A percentile compares a stretch with the other conserved stretches of the same genome.
Evolutionary conservation across 2,113 vertebrate genomes (phyloP).

Genomic region (Passer montanus): DNA sequence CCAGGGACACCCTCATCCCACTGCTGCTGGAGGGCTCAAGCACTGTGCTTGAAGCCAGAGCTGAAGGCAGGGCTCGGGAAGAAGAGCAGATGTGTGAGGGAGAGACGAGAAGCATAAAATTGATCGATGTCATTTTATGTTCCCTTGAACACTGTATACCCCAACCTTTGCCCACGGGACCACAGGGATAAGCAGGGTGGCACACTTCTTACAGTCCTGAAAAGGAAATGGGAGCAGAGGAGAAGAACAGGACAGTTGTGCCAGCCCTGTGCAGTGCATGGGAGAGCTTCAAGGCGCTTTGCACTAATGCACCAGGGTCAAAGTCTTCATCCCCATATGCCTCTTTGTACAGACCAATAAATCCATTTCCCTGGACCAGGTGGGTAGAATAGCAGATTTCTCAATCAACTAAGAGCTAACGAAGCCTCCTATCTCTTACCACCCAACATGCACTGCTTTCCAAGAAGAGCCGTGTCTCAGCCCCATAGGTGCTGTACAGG

Average conservation of each 20-base stretch:
- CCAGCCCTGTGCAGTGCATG: fast-evolving
- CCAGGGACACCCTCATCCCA: not conserved
- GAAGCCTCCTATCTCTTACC: not conserved
- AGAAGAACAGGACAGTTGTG: not conserved
- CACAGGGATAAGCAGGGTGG: not conserved
- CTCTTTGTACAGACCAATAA: not conserved
- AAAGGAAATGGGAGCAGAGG: not conserved
- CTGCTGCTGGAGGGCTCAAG: not conserved
- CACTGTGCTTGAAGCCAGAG: not conserved
- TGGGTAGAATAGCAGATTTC: not conserved
- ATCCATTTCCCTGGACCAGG: not conserved
- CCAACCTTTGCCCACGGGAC: not conserved
- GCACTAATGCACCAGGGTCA: not conserved
- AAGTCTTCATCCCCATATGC: not conserved
- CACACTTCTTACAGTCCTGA: not conserved
- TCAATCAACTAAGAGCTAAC: not conserved
- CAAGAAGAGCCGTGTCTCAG: not conserved
- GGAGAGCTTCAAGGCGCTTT: not conserved
- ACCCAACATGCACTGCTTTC: not conserved
- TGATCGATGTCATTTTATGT: not conserved
- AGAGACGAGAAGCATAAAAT: conserved; percentile 22
- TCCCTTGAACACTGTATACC: not conserved
- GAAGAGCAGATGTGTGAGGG: not conserved
- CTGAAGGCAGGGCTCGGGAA: not conserved
- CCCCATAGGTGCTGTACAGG: fast-evolving